Base-by-base conservation (phyloP, 23 tunicate genomes). In the Corella eumyota region DNA sequence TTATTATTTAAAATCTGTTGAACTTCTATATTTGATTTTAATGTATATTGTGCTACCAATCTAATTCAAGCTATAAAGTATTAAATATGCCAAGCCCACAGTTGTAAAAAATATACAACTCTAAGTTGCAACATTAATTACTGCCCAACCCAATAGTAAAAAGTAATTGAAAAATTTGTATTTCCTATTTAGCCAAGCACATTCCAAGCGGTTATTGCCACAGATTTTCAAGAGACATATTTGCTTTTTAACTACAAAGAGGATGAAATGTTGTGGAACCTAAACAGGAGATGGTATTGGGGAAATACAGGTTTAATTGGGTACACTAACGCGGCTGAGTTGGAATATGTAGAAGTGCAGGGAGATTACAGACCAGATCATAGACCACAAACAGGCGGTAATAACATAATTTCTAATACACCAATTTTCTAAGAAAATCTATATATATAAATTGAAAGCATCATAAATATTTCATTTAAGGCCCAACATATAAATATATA, bases 351-450 rank as follows among this genome's bases (percentile, higher is more conserved):
- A 49, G 71, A 66, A 66, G 28, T 34, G 24, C 59, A 50, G n/a
- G 40, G 71, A 33, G 40, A 66, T 2, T 66, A 66, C 40, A 49
- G 45, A 49, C 71, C 71, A 66, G 71, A 66, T 49, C 71, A 66
- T 6, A 20, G 60, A 1, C 4, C 2, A 2, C 71, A 66, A 50
- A 66, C 23, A 26, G 34, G 7, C 19, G 60, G 15, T 40, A 15
- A 15, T 40, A 40, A 40, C 11, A 9, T 40, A 9, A 40, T 9
- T n/a, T n/a, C n/a, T n/a, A n/a, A n/a, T n/a, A n/a, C n/a, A n/a
- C n/a, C n/a, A n/a, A n/a, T n/a, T n/a, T n/a, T n/a, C n/a, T n/a
- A n/a, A n/a, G n/a, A n/a, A n/a, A n/a, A n/a, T n/a, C n/a, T n/a
- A n/a, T n/a, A n/a, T n/a, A n/a, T n/a, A n/a, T n/a, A n/a, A n/a